phyloP scores from a whole-genome alignment of 2,113 vertebrate species.

The Clarias gariepinus region DNA sequence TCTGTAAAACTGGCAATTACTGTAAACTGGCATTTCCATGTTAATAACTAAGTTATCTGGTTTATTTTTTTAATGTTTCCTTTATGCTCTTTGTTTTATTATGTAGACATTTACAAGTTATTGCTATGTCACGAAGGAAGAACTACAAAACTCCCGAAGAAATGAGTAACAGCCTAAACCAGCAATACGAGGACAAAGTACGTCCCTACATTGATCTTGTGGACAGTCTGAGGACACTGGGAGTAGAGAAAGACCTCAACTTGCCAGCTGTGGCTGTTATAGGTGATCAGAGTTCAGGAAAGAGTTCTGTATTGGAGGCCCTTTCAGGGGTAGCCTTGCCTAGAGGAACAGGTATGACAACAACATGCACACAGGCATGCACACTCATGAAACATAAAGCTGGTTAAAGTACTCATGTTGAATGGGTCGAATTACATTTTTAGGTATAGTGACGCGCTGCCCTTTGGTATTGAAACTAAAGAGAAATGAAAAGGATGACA shows the following conservation, averaged over 20 bases:
- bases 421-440: not conserved
- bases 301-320: slow-evolving; percentile 46
- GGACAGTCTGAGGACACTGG: slow-evolving; percentile 51
- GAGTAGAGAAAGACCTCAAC: slow-evolving; percentile 57
- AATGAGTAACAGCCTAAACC: slow-evolving; percentile 16
- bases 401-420: not conserved
- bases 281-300: slow-evolving; percentile 13
- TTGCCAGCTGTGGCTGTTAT: slow-evolving; percentile 60
- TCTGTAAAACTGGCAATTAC: too few species aligned
- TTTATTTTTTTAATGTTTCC: not conserved
- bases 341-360: slow-evolving; percentile 54
- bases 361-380: not conserved
- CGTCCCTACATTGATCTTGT: slow-evolving; percentile 60
- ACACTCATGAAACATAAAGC: not conserved
- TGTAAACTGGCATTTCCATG: too few species aligned
- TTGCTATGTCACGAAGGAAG: not conserved
- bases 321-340: slow-evolving; percentile 60
- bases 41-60: too few species aligned
- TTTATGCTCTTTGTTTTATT: not conserved
- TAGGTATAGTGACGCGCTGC: slow-evolving; percentile 51
- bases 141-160: not conserved
- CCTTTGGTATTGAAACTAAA: slow-evolving; percentile 53
- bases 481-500: slow-evolving; percentile 5
- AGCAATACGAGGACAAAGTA: slow-evolving; percentile 52
- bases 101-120: not conserved